Percentiles rank a stretch among this genome's conserved stretches.
Conservation (phyloP, 2,113 vertebrate genomes). For the Osmerus eperlanus region DNA sequence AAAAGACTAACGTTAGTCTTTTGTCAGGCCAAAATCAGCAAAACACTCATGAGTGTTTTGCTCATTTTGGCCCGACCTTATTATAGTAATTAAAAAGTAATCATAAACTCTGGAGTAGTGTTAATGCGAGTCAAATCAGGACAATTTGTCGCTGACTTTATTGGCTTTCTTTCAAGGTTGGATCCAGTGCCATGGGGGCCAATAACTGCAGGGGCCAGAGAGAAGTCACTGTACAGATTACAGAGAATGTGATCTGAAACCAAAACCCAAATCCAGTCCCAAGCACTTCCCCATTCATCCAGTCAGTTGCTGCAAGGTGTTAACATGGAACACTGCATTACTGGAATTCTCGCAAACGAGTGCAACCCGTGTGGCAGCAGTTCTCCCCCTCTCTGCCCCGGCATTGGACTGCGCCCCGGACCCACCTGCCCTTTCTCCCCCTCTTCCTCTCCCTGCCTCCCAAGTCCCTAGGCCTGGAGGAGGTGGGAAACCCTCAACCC, state of each 20-base stretch:
- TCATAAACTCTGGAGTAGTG: conserved; percentile 21
- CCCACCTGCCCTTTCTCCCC: background rate
- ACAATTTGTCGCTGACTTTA: conserved; percentile 1
- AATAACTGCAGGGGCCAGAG: background rate
- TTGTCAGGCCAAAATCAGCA: too few species aligned
- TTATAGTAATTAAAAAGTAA: conserved; percentile 35
- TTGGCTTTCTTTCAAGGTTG: conserved; percentile 7
- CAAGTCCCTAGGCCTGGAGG: conserved; percentile 5
- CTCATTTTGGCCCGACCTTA: conserved; percentile 21
- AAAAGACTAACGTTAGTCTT: conserved; percentile 8
- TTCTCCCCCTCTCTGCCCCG: background rate
- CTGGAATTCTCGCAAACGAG: too few species aligned
- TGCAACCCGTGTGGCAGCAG: too few species aligned
- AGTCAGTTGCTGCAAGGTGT: too few species aligned
- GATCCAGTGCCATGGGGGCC: conserved; percentile 18
- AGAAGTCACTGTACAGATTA: too few species aligned
- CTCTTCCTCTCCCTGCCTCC: background rate
- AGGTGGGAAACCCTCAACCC: background rate
- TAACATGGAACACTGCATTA: too few species aligned
- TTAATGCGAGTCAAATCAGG: conserved; percentile 22
- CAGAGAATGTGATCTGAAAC: background rate
- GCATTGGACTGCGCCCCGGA: background rate
- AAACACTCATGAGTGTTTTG: conserved; percentile 27
- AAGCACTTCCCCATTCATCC: too few species aligned
- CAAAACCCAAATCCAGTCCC: background rate